Conservation (phyloP, 2,113 vertebrate genomes). For the Malaclemys terrapin region DNA sequence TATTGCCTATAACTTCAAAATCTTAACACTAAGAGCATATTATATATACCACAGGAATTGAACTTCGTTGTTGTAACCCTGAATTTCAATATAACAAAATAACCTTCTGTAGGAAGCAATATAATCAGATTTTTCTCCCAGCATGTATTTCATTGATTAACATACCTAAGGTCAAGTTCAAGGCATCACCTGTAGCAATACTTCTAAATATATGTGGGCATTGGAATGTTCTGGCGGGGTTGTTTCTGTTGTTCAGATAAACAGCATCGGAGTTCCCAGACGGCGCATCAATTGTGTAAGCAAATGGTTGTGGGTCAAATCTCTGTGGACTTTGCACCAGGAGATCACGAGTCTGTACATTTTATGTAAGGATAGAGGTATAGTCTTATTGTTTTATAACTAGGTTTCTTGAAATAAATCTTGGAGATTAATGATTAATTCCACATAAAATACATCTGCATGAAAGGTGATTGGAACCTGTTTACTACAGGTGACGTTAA, state of each 20-base stretch:
- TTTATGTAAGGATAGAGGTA: neutral
- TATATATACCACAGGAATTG: neutral
- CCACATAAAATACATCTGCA: neutral
- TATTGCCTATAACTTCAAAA: neutral
- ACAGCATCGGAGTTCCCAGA: too few relatives aligned
- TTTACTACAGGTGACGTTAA: neutral
- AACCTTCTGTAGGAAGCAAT: neutral
- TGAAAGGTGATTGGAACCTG: neutral
- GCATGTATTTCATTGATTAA: constrained; percentile 67
- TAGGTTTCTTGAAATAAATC: neutral
- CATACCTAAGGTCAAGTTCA: constrained; percentile 82
- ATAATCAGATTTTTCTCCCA: neutral
- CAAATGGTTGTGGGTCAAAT: neutral
- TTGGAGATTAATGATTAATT: neutral
- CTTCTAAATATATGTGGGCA: constrained; percentile 53
- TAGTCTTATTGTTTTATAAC: neutral
- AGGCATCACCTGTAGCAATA: constrained; percentile 69
- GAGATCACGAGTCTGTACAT: neutral
- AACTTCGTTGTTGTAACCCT: neutral
- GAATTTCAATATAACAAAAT: neutral
- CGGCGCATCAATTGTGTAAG: neutral
- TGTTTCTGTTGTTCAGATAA: neutral
- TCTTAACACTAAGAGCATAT: neutral
- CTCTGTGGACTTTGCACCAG: neutral
- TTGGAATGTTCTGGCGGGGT: neutral